Evolutionary conservation across 2,113 vertebrate genomes (phyloP).

Genomic region (Alligator mississippiensis): DNA sequence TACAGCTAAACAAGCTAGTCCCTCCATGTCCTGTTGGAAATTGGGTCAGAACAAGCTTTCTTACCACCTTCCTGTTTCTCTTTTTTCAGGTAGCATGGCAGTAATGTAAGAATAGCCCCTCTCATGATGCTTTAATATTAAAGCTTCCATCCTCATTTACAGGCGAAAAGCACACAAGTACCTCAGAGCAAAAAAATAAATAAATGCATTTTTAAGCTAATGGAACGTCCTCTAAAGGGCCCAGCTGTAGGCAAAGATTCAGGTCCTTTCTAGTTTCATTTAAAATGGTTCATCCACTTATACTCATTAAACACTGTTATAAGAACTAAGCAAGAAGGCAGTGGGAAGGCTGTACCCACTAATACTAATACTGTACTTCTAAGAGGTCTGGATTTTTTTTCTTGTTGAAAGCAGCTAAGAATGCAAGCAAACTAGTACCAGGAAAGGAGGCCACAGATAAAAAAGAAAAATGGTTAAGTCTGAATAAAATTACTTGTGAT

Average conservation of each 20-base stretch:
- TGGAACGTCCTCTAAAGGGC: not conserved
- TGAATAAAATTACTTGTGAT: not conserved
- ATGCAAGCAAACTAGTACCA: not conserved
- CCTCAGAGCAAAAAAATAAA: not conserved
- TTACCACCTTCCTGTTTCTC: not conserved
- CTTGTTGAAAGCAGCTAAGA: not conserved
- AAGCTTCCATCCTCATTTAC: not conserved
- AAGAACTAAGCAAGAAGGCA: not conserved
- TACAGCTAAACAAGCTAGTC: not conserved
- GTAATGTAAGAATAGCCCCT: not conserved
- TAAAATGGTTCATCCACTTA: not conserved
- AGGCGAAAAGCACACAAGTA: not conserved
- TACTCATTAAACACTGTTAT: not conserved
- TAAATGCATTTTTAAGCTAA: not conserved
- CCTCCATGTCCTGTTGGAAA: not conserved
- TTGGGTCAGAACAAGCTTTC: not conserved
- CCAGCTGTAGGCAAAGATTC: not conserved
- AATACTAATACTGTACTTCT: not conserved
- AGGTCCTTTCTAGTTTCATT: not conserved
- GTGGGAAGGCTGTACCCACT: not conserved
- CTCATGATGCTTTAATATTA: conserved; percentile 1
- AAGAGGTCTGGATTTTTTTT: not conserved
- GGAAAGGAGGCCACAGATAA: not conserved
- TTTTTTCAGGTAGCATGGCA: not conserved
- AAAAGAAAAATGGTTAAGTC: not conserved